Evolutionary conservation across 35 echinoderm and acorn worm species (phyloP).

Genomic region (Apostichopus californicus): DNA sequence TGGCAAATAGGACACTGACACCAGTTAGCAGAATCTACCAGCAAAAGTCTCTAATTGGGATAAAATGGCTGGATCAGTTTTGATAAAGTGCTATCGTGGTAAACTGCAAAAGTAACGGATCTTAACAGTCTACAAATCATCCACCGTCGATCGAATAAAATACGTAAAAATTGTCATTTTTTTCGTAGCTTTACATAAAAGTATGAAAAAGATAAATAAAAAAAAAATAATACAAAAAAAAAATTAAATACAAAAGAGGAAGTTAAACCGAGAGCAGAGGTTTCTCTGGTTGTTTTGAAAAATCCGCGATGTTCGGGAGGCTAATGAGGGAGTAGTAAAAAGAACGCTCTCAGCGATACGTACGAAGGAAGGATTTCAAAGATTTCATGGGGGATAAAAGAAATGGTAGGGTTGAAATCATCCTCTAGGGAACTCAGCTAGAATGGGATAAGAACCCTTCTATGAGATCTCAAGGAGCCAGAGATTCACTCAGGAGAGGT

Average conservation of each 20-base stretch:
- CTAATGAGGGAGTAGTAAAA: neutral
- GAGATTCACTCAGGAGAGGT: neutral
- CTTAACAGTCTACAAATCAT: no score
- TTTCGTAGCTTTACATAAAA: no score
- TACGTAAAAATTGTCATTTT: no score
- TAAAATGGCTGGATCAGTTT: no score
- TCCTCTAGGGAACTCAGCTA: neutral
- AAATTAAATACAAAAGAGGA: neutral
- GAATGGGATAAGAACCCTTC: neutral
- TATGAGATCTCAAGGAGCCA: neutral
- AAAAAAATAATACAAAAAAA: neutral
- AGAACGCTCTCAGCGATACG: neutral
- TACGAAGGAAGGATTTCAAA: neutral
- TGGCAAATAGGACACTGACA: neutral
- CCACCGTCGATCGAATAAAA: no score
- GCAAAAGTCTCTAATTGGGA: no score
- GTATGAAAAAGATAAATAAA: no score
- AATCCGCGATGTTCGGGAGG: neutral
- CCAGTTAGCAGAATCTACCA: neutral
- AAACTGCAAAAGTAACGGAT: neutral
- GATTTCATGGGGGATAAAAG: neutral
- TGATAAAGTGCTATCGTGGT: no score
- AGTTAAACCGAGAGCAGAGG: neutral
- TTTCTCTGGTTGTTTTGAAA: neutral
- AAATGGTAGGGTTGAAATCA: constrained; percentile 4